Base-by-base conservation (phyloP, 1,140 invertebrate genomes). In the Meloidogyne hapla region DNA sequence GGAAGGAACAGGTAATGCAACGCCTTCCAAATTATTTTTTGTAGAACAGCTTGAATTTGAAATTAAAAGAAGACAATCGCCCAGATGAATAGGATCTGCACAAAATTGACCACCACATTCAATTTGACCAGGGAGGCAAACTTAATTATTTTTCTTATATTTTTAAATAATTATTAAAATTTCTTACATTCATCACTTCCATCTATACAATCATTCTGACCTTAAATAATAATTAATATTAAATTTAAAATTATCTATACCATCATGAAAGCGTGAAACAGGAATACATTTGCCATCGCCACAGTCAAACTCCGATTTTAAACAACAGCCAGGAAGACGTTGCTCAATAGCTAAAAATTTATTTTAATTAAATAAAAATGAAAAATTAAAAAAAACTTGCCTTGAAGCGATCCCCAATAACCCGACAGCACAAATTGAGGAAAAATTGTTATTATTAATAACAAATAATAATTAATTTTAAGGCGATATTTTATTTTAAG, bases 181-280 rank as follows among this genome's bases (percentile, higher is more conserved):
- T 65, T 8, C 72, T 74, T 77, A 85, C 84, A 82, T 81, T 86
- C 84, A 77, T 87, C 85, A 61, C 84, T 84, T 15, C 79, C 81
- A 73, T 87, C 86, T 6, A 72, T 66, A 78, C 85, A 87, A 63
- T 87, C 84, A 15, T 25, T 38, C 12, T 56, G 12, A 56, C 48
- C 48, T 56, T 56, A 15, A n/a, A n/a, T 56, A n/a, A 56, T 56
- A n/a, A n/a, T 56, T 56, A 1, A 18, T 56, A 5, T n/a, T 4
- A 6, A n/a, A 5, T 56, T n/a, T 56, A n/a, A n/a, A 5, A 56
- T n/a, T 6, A n/a, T n/a, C n/a, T 56, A 56, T n/a, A n/a, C 5
- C 85, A 71, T 87, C 80, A 10, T 79, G 76, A 56, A 87, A 79
- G 25, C 68, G 65, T 13, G 64, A 26, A 42, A 84, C 62, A 28